Base-by-base conservation (phyloP, 2,888 invertebrate genomes). In the Isotomurus palustris region DNA sequence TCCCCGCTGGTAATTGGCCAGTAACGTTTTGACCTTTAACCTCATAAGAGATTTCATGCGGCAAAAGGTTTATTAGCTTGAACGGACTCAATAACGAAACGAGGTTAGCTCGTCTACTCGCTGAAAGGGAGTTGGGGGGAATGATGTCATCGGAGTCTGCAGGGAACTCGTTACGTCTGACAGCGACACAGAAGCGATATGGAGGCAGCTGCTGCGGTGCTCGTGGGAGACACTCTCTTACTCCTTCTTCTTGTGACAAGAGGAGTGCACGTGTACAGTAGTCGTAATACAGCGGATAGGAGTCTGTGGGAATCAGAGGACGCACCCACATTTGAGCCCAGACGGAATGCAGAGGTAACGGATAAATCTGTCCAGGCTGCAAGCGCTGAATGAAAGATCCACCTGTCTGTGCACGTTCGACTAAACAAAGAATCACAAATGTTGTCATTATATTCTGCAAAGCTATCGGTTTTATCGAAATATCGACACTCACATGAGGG, bases 21-120 rank as follows among this genome's bases (percentile, higher is more conserved):
- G 45, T 55, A 1, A 64, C 35, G 3, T 41, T 48, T 43, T 62
- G 60, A 27, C 54, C 54, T 27, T 82, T 82, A 72, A 75, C 70
- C 36, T 69, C 69, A 63, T 82, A 88, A 53, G 82, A 78, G 58
- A 91, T 74, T 76, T 90, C 90, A 67, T 86, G 81, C 0, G 96
- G 96, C 51, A 97, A 81, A 60, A 96, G 81, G 80, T 96, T 97
- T 65, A 86, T 84, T 3, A 96, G 74, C 17, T 87, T 76, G 19
- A 97, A 79, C 0, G 92, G 91, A 25, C 95, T 88, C 68, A 90
- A 78, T 44, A 99, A 78, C 2, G 85, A 83, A 60, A 97, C 84
- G 17, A 86, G 84, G 76, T 97, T 96, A 0, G 90, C 95, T 4
- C 94, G 91, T 62, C 91, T 82, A 3, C 57, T 59, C 56, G 62